phyloP scores from a whole-genome alignment of 2,797 vertebrate genomes.

The Sardinella longiceps region DNA sequence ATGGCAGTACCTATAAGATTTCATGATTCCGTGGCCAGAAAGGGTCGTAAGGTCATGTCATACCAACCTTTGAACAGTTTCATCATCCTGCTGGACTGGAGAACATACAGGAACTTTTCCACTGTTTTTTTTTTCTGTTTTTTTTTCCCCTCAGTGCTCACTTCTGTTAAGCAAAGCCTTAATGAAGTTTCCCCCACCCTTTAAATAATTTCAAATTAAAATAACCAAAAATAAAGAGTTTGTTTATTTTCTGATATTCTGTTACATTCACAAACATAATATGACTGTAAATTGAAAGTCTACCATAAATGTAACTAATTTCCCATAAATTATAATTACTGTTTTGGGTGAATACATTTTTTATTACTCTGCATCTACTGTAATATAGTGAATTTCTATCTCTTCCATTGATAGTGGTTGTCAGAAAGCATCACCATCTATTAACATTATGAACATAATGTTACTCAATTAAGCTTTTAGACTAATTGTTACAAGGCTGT shows the following conservation, averaged over 20 bases:
- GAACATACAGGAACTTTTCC: background rate
- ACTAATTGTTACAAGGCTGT: too few relatives aligned
- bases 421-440: too few relatives aligned
- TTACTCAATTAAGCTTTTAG: too few relatives aligned
- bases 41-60: background rate
- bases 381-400: too few relatives aligned
- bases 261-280: too few relatives aligned
- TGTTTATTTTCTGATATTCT: background rate
- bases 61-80: background rate
- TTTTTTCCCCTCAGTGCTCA: background rate
- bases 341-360: too few relatives aligned
- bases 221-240: background rate
- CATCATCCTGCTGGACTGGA: background rate
- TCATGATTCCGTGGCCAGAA: background rate
- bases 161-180: background rate
- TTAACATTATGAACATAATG: too few relatives aligned
- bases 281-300: too few relatives aligned
- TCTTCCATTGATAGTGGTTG: too few relatives aligned
- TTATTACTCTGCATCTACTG: too few relatives aligned
- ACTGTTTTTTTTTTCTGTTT: background rate
- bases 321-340: too few relatives aligned
- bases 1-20: background rate
- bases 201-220: constrained; percentile 1
- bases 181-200: background rate
- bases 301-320: too few relatives aligned